phyloP scores from a whole-genome alignment of 2,113 vertebrate species.

The Brachionichthys hirsutus region DNA sequence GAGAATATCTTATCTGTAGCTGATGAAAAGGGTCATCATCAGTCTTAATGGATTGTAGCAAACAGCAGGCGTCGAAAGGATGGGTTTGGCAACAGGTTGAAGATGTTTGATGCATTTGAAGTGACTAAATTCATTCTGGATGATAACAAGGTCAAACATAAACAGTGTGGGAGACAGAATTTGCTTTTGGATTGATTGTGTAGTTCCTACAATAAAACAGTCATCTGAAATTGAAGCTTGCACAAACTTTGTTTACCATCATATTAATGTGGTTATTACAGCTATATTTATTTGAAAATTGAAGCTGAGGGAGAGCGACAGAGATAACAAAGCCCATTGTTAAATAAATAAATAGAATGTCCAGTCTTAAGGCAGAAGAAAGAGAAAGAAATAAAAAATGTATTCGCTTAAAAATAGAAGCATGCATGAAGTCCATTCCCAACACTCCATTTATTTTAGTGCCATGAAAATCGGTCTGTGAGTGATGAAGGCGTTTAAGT shows the following conservation, averaged over 20 bases:
- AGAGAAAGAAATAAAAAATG: neutral
- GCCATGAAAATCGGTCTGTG: slow-evolving; percentile 21
- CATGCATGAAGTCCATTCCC: neutral
- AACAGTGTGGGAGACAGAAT: neutral
- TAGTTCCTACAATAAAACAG: too few relatives aligned
- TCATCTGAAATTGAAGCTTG: too few relatives aligned
- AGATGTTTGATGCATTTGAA: slow-evolving; percentile 18
- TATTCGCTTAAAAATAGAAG: slow-evolving; percentile 15
- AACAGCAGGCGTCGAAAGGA: slow-evolving; percentile 21
- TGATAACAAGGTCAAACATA: neutral
- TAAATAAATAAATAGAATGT: slow-evolving; percentile 12
- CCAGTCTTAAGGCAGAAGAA: neutral
- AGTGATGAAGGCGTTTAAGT: slow-evolving; percentile 29
- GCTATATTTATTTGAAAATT: too few relatives aligned
- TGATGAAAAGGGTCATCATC: slow-evolving; percentile 45
- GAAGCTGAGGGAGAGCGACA: too few relatives aligned
- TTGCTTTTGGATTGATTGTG: neutral
- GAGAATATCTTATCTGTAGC: slow-evolving; percentile 38
- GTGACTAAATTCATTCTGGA: neutral
- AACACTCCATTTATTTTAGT: slow-evolving; percentile 5
- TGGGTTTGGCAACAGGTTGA: slow-evolving; percentile 29
- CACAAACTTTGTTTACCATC: too few relatives aligned
- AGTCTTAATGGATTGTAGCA: slow-evolving; percentile 43
- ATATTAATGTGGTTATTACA: too few relatives aligned
- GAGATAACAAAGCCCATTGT: neutral